Evolutionary conservation across 2,888 invertebrate species (phyloP), one percentile per base, ranked within the genome.

Genomic region (Embidobia sp.): DNA sequence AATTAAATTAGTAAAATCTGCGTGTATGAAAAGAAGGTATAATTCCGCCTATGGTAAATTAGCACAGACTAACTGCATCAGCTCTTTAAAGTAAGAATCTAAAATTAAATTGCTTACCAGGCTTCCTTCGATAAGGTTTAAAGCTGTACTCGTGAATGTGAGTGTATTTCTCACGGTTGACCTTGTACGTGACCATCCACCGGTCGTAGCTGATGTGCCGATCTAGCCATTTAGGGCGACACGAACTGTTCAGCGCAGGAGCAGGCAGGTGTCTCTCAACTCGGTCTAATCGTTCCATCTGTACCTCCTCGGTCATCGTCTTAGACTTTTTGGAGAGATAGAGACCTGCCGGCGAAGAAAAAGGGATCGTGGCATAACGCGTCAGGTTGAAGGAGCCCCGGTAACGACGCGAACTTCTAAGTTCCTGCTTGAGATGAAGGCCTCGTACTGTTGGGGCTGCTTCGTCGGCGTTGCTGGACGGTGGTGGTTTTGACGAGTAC

Each of bases 301-400:
- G 87, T 76, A 90, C 91, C n/a, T 89, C 91, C 76, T 88, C 85
- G 2, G 87, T 87, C 83, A 89, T 87, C 59, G 89, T 79, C 82
- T 91, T 91, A n/a, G 90, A 90, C 37, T 90, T 90, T 79, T 90
- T 91, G 10, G 90, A 85, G 61, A 92, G 83, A 37, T 90, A 84
- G 46, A 91, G 87, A 3, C 92, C 92, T 22, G 91, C 91, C 8
- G 91, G 91, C 26, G 91, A 92, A 7, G 92, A 91, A 59, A 92
- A 89, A 1, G 92, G 91, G 73, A 92, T 91, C 42, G 90, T 88
- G 8, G 91, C 88, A 79, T 90, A 91, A 64, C 91, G 87, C 16
- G 90, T 87, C 8, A 91, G 86, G 22, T 90, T 90, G 5, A 90
- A 88, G 7, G 85, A 73, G 11, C 90, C 87, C 40, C 91, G 89